These are phyloP conservation scores for Xiphophorus maculatus DNA, from an alignment of 2,113 vertebrate species.

Conservation along the genomic window DNA sequence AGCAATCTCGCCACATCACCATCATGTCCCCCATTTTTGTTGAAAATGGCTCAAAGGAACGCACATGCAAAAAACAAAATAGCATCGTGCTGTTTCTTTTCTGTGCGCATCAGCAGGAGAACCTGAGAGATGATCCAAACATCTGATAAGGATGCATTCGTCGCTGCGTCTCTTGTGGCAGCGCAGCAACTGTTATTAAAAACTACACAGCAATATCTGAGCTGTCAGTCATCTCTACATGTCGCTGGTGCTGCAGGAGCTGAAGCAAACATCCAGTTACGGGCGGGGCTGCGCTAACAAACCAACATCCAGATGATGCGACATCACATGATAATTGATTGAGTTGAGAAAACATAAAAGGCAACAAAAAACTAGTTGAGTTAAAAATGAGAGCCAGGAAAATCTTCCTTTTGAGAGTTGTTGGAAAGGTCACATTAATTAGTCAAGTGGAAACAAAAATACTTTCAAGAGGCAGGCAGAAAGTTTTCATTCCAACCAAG, in stretches of 20 bases:
- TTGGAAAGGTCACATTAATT: slow-evolving; percentile 26
- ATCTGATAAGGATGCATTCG: slow-evolving; percentile 57
- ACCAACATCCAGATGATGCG: background rate
- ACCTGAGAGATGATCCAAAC: slow-evolving; percentile 37
- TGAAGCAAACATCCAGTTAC: slow-evolving; percentile 1
- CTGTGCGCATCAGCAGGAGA: slow-evolving; percentile 4
- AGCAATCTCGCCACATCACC: background rate
- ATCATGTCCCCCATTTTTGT: background rate
- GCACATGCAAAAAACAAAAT: slow-evolving; percentile 14
- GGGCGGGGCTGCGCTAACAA: slow-evolving; percentile 13
- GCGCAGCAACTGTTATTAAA: slow-evolving; percentile 71
- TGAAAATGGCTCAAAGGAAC: slow-evolving; percentile 1
- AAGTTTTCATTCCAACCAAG: background rate
- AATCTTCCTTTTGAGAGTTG: slow-evolving; percentile 13
- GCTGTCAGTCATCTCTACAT: slow-evolving; percentile 66
- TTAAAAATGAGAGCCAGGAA: background rate
- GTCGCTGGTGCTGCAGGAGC: slow-evolving; percentile 27
- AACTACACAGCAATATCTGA: slow-evolving; percentile 75
- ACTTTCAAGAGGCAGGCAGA: background rate
- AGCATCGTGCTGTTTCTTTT: background rate
- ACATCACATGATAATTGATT: background rate
- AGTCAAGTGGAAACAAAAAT: background rate
- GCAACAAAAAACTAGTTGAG: slow-evolving; percentile 1
- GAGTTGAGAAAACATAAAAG: slow-evolving; percentile 8
- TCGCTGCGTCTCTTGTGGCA: slow-evolving; percentile 51